Percentiles rank a stretch among this genome's conserved stretches.
Evolutionary conservation across 2,888 invertebrate genomes (phyloP).

Genomic region (Lasioglossum leucozonium): DNA sequence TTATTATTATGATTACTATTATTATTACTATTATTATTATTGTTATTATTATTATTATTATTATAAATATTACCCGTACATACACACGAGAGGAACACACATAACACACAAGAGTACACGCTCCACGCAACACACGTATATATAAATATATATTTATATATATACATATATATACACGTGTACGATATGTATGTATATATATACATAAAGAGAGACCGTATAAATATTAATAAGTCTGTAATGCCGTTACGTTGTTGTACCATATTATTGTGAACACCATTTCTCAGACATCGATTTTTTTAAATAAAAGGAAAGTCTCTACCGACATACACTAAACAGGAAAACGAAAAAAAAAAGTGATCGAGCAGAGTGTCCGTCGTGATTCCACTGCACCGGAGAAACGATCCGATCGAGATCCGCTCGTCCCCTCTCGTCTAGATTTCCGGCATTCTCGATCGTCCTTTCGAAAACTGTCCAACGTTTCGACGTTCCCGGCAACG

Average conservation of each 20-base stretch:
- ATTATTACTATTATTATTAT: background rate
- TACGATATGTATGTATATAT: slow-evolving; percentile 36
- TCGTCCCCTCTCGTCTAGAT: background rate
- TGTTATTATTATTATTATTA: slow-evolving; percentile 5
- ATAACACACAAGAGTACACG: background rate
- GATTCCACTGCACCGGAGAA: slow-evolving; percentile 22
- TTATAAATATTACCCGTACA: slow-evolving; percentile 7
- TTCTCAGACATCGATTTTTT: slow-evolving; percentile 83
- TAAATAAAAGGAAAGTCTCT: slow-evolving; percentile 79
- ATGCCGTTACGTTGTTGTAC: slow-evolving; percentile 82
- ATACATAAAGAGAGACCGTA: slow-evolving; percentile 58
- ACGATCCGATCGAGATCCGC: slow-evolving; percentile 29
- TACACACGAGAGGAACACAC: background rate
- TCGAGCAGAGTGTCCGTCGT: slow-evolving; percentile 60
- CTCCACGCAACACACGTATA: background rate
- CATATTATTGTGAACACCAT: slow-evolving; percentile 83
- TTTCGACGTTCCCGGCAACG: background rate
- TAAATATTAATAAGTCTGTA: slow-evolving; percentile 72
- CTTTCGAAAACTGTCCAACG: no score
- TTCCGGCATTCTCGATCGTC: background rate
- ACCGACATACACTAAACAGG: slow-evolving; percentile 62
- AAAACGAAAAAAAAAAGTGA: background rate
- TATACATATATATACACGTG: slow-evolving; percentile 39
- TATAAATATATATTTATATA: slow-evolving; percentile 55
- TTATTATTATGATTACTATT: slow-evolving; percentile 40